These are phyloP conservation scores for Phrynocephalus vlangalii DNA, from an alignment of 2,797 vertebrate species.

Conservation along the genomic window DNA sequence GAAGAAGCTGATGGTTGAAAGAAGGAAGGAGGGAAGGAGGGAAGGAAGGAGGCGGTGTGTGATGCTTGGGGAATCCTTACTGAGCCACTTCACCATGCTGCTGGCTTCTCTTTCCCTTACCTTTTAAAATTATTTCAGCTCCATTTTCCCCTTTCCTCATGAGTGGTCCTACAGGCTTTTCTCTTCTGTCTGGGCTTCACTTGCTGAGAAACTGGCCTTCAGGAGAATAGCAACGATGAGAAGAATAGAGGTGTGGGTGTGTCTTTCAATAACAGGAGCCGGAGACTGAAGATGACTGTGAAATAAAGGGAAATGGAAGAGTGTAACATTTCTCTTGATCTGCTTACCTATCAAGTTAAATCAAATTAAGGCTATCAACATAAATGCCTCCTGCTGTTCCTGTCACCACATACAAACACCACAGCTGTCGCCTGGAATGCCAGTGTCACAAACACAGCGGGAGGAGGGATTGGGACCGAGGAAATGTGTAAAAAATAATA, in stretches of 20 bases:
- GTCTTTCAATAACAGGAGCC: constrained; percentile 58
- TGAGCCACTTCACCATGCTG: background rate
- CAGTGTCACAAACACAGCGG: constrained; percentile 39
- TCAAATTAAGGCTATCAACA: constrained; percentile 72
- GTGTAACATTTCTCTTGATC: constrained; percentile 49
- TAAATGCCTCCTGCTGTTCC: constrained; percentile 66
- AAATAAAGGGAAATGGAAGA: constrained; percentile 68
- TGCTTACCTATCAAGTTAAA: constrained; percentile 54
- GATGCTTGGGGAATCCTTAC: too few relatives aligned
- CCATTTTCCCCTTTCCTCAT: constrained; percentile 46
- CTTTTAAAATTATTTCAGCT: constrained; percentile 65
- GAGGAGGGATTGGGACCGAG: background rate
- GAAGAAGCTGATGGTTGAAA: too few relatives aligned
- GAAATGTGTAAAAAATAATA: constrained; percentile 27
- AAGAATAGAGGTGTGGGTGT: constrained; percentile 53
- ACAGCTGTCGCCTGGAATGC: constrained; percentile 53
- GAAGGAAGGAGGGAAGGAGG: too few relatives aligned
- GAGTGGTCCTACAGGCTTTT: constrained; percentile 54
- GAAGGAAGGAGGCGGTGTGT: too few relatives aligned
- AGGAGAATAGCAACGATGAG: constrained; percentile 69
- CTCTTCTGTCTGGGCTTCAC: constrained; percentile 66
- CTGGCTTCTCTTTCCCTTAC: constrained; percentile 53
- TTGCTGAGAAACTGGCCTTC: constrained; percentile 69
- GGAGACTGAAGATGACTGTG: constrained; percentile 68
- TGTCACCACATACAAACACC: constrained; percentile 64